Percentiles rank a stretch among this genome's conserved stretches.
Conservation (phyloP, 2,888 invertebrate species). For the Diplolepis rosae region DNA sequence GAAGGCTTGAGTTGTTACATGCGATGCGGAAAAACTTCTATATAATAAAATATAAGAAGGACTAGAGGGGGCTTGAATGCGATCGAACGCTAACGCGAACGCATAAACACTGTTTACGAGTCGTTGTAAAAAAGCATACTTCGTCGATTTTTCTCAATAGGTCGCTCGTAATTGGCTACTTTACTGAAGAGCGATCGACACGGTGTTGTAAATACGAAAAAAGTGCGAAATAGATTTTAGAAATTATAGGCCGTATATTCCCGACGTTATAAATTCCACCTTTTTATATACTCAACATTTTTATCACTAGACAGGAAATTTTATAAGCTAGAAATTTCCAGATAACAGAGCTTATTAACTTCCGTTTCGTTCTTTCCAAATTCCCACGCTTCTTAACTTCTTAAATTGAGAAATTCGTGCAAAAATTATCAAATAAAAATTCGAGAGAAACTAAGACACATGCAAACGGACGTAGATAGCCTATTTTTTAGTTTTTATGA, state of each 20-base stretch:
- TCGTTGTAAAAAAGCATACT: slow-evolving; percentile 8
- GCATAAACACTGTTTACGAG: slow-evolving; percentile 15
- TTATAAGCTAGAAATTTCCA: background rate
- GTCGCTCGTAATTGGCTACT: slow-evolving; percentile 6
- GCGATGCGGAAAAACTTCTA: background rate
- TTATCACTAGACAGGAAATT: slow-evolving; percentile 3
- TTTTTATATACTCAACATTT: background rate
- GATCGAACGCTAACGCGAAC: background rate
- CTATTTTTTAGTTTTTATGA: too few relatives aligned
- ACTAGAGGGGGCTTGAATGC: background rate
- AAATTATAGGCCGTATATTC: too few relatives aligned
- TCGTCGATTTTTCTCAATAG: background rate
- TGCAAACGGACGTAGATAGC: too few relatives aligned
- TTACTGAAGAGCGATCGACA: background rate
- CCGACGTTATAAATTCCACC: too few relatives aligned
- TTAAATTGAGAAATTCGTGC: too few relatives aligned
- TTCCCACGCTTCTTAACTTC: too few relatives aligned
- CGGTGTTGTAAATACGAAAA: slow-evolving; percentile 5
- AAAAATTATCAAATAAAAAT: too few relatives aligned
- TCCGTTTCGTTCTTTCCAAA: background rate
- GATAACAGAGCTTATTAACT: background rate
- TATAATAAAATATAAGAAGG: background rate
- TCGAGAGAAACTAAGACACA: too few relatives aligned
- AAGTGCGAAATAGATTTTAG: slow-evolving; percentile 12
- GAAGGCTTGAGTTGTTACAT: background rate